Conservation (phyloP, 2,113 vertebrate genomes). For the Otolemur garnettii region DNA sequence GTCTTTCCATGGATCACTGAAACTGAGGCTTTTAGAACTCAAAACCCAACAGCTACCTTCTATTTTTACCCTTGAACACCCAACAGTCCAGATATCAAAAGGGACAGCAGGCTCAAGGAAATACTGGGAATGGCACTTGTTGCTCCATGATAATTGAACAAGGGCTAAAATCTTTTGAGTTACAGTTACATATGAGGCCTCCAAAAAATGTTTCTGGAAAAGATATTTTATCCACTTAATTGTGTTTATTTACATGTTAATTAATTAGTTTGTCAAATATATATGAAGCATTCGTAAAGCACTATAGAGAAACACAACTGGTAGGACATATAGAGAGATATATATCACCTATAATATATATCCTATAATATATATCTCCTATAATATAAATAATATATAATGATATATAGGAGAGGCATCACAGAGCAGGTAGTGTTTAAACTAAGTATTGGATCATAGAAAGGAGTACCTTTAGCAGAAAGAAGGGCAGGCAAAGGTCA, state of each 20-base stretch:
- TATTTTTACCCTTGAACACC: neutral
- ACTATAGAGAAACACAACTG: neutral
- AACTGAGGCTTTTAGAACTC: conserved; percentile 33
- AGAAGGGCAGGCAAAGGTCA: neutral
- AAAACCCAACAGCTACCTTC: conserved; percentile 18
- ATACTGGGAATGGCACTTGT: neutral
- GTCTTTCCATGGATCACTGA: neutral
- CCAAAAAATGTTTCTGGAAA: conserved; percentile 21
- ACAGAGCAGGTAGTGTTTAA: conserved; percentile 12
- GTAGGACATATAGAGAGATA: neutral
- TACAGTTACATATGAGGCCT: neutral
- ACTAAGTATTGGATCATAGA: neutral
- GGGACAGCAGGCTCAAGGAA: neutral
- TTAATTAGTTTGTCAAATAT: neutral
- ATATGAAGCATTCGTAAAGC: neutral
- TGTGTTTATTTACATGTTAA: neutral
- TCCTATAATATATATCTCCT: too few relatives aligned
- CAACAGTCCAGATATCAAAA: conserved; percentile 35
- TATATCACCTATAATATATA: too few relatives aligned
- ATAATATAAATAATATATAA: too few relatives aligned
- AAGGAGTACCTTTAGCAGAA: neutral
- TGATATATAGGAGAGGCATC: neutral
- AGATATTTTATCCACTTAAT: neutral
- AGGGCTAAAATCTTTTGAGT: neutral
- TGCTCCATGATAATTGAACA: neutral